Evolutionary conservation across 2,888 invertebrate species (phyloP), one percentile per base, ranked within the genome.

Genomic region (Epinotia demarniana): DNA sequence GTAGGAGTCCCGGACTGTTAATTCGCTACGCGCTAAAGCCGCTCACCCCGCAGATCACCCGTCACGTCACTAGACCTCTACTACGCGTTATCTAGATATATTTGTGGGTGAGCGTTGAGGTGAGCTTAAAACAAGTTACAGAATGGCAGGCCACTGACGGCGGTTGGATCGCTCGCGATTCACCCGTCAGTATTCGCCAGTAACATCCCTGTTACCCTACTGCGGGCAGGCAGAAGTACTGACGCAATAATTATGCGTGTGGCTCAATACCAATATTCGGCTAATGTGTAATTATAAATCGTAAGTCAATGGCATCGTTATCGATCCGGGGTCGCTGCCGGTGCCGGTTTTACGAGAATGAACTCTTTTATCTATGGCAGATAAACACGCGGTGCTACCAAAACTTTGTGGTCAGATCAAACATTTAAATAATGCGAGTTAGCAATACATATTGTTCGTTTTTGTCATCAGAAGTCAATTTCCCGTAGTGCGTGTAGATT

Each of bases 241-340:
- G 73, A 73, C 18, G 73, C 53, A 73, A 73, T 13, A 39, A 13
- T 23, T 3, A 63, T 5, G 27, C 23, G 46, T 39, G 39, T 75
- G 64, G 70, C 70, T 43, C 53, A 58, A 49, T 55, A 27, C 18
- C 46, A 33, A 70, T 61, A 75, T 64, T 64, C 23, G 61, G 69
- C 58, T 69, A 69, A 60, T 19, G 39, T 68, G 12, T 49, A 27
- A 58, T 53, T 53, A n/a, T 61, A 39, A 39, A 64, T 57, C 60
- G 64, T 70, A 57, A 72, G 77, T 76, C 77, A 78, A 72, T 77
- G 78, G 63, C 78, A 72, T 60, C 43, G 75, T 78, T 79, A 79
- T 79, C 79, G 77, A 73, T 77, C 18, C 57, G 70, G 67, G 79
- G 78, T 78, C 78, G 53, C 13, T 62, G 66, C 62, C 70, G 63